Percentiles rank a stretch among this genome's conserved stretches.
Evolutionary conservation across 2,113 vertebrate genomes (phyloP).

Genomic region (Bubo scandiacus): DNA sequence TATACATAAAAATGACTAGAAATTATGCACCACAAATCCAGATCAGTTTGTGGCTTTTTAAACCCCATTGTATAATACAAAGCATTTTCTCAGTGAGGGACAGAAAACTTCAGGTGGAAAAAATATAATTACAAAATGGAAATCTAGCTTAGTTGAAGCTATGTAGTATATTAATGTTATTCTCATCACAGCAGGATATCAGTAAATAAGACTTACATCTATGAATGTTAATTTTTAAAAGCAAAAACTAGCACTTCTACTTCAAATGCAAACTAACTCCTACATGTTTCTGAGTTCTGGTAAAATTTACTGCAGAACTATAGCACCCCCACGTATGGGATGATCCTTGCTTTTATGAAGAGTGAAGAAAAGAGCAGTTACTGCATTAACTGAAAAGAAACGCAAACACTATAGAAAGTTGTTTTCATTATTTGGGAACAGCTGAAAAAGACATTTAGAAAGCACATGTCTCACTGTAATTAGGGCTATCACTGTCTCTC

Average conservation of each 20-base stretch:
- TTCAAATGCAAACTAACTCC: neutral
- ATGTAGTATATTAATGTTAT: constrained; percentile 31
- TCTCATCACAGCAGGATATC: constrained; percentile 55
- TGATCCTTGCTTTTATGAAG: neutral
- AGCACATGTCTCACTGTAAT: neutral
- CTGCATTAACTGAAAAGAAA: neutral
- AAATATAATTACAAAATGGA: constrained; percentile 43
- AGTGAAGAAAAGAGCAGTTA: neutral
- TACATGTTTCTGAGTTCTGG: neutral
- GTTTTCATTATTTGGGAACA: neutral
- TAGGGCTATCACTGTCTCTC: neutral
- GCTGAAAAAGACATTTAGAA: neutral
- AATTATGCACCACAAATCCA: constrained; percentile 19
- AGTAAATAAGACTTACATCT: constrained; percentile 54
- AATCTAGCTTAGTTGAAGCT: constrained; percentile 6
- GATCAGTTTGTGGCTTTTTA: constrained; percentile 32
- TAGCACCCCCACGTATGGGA: neutral
- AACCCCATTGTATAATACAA: neutral
- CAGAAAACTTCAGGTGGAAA: constrained; percentile 33
- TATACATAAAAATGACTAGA: constrained; percentile 49
- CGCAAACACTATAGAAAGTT: neutral
- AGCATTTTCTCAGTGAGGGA: constrained; percentile 12
- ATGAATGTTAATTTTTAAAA: constrained; percentile 52
- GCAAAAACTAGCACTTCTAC: neutral
- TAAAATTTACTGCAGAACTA: neutral